Percentiles rank a stretch among this genome's conserved stretches.
phyloP scores from a whole-genome alignment of 1,140 invertebrate species.

The Cyclargus thomasi region DNA sequence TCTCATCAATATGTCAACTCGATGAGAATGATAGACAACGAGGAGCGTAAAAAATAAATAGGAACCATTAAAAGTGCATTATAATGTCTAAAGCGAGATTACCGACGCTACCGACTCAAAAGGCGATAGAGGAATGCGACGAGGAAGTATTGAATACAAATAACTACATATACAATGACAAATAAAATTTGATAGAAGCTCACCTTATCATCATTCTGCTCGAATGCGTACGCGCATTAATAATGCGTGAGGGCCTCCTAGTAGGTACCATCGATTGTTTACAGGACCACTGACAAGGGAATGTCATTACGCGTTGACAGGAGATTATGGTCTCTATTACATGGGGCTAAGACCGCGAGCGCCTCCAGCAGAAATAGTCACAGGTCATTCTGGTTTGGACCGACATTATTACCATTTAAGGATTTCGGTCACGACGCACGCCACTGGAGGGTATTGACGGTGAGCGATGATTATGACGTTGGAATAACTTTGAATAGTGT shows the following conservation, averaged over 20 bases:
- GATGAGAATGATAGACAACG: constrained; percentile 6
- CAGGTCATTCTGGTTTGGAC: constrained; percentile 42
- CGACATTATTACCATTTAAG: constrained; percentile 59
- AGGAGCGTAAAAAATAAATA: background rate
- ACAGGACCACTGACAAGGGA: constrained; percentile 29
- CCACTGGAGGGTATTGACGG: constrained; percentile 58
- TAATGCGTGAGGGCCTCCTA: constrained; percentile 53
- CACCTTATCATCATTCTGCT: constrained; percentile 60
- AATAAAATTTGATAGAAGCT: constrained; percentile 56
- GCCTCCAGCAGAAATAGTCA: background rate
- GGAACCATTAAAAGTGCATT: constrained; percentile 13
- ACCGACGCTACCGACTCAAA: constrained; percentile 18
- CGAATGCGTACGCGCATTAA: constrained; percentile 53
- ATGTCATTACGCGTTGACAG: background rate
- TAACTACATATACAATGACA: constrained; percentile 46
- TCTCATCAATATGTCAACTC: constrained; percentile 14
- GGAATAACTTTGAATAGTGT: constrained; percentile 69
- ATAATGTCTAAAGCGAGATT: background rate
- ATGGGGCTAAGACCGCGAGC: background rate
- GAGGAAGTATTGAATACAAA: constrained; percentile 60
- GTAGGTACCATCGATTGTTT: constrained; percentile 62
- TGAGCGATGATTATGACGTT: constrained; percentile 68
- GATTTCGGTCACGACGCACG: constrained; percentile 64
- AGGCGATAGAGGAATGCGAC: constrained; percentile 21
- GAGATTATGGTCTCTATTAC: background rate